Evolutionary conservation across 2,888 invertebrate genomes (phyloP).

Genomic region (Timema podura): DNA sequence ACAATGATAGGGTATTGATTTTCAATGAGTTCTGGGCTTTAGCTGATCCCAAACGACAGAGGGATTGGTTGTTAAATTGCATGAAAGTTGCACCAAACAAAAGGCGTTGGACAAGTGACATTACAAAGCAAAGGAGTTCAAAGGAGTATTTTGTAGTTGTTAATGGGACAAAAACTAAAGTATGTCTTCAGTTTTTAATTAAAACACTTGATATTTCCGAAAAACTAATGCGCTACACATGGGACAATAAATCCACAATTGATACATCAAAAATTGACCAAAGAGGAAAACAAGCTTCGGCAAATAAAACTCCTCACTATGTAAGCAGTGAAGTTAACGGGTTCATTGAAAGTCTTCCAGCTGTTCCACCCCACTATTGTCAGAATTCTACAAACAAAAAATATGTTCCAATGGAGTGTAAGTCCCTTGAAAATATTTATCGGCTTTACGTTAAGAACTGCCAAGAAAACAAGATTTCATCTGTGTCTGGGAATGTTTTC

Average conservation of each 20-base stretch:
- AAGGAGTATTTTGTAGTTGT: not conserved
- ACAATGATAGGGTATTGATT: not conserved
- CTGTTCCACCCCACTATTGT: slow-evolving; percentile 3
- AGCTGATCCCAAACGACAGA: not conserved
- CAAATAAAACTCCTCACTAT: not conserved
- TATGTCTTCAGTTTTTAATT: slow-evolving; percentile 8
- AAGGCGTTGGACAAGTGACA: not conserved
- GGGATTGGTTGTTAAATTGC: not conserved
- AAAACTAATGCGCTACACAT: not conserved
- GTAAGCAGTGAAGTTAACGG: not conserved
- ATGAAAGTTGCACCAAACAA: not conserved
- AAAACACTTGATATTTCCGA: not conserved
- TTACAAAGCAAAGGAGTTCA: not conserved
- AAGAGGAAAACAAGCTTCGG: not conserved
- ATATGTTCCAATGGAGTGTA: not conserved
- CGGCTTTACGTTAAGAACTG: not conserved
- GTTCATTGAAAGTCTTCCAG: not conserved
- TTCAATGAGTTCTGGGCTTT: not conserved
- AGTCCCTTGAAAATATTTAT: not conserved
- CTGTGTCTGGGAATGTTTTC: not conserved
- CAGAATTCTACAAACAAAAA: not conserved
- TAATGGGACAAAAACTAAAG: not conserved
- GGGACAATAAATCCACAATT: not conserved
- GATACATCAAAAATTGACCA: not conserved
- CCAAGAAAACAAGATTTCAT: not conserved